These are phyloP conservation scores for Drosophila testacea DNA, from an alignment of 2,888 invertebrate species.

Conservation along the genomic window DNA sequence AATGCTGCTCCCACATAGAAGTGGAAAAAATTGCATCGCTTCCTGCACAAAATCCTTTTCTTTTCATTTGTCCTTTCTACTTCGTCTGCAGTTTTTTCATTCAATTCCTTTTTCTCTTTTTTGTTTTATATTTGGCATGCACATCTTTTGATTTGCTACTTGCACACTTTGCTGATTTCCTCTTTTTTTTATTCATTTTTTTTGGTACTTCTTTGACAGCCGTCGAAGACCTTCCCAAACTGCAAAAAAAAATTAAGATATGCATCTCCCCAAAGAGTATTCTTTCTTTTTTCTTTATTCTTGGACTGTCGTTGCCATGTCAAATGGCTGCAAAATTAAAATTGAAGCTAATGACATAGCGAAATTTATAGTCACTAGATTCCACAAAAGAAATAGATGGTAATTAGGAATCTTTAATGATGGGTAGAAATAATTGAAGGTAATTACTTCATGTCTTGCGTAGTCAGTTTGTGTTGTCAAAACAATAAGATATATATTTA, in stretches of 20 bases:
- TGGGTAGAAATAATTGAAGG: neutral
- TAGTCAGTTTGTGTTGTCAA: no score
- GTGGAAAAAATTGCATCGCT: conserved; percentile 40
- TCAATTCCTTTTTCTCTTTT: neutral
- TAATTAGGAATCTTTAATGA: neutral
- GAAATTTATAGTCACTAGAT: conserved; percentile 11
- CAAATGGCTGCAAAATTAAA: conserved; percentile 64
- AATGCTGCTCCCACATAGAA: conserved; percentile 18
- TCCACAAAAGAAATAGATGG: neutral
- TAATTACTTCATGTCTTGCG: neutral
- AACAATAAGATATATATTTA: neutral
- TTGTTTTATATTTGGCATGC: conserved; percentile 17
- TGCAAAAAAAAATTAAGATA: conserved; percentile 31
- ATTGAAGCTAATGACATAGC: conserved; percentile 47
- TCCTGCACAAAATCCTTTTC: conserved; percentile 62
- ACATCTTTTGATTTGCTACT: conserved; percentile 68
- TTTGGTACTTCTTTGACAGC: conserved; percentile 63
- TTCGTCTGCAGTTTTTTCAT: conserved; percentile 8
- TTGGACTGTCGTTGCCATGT: conserved; percentile 39
- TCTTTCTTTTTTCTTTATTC: conserved; percentile 16
- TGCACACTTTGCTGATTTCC: conserved; percentile 63
- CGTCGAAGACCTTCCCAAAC: conserved; percentile 37
- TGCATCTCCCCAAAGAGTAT: conserved; percentile 35
- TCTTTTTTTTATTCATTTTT: conserved; percentile 41
- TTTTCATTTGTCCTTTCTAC: conserved; percentile 48